phyloP scores from a whole-genome alignment of 1,140 invertebrate species.

The Trichonephila clavata region DNA sequence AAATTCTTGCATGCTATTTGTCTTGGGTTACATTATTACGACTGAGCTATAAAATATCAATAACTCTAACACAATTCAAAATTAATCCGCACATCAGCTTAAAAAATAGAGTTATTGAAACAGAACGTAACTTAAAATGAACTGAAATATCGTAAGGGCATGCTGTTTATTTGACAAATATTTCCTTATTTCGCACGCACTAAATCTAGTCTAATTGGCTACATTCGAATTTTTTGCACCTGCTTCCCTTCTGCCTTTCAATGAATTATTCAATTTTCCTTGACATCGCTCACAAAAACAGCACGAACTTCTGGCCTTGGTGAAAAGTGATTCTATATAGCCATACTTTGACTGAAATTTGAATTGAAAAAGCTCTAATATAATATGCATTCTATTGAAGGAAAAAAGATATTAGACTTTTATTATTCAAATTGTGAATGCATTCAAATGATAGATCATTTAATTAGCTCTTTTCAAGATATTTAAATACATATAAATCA shows the following conservation, averaged over 20 bases:
- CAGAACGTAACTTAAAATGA: neutral
- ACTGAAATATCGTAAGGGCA: neutral
- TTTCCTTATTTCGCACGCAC: neutral
- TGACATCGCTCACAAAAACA: neutral
- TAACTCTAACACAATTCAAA: no score
- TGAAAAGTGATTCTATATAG: neutral
- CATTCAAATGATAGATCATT: no score
- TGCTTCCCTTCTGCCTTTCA: neutral
- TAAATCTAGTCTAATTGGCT: neutral
- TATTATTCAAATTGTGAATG: no score
- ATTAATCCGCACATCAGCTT: no score
- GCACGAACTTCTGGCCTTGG: neutral
- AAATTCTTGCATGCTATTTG: no score
- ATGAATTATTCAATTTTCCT: constrained; percentile 35
- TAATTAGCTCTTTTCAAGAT: no score
- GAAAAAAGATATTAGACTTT: neutral
- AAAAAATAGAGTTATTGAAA: neutral
- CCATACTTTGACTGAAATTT: neutral
- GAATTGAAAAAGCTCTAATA: neutral
- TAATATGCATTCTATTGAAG: neutral
- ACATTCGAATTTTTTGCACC: neutral
- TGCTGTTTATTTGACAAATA: neutral
- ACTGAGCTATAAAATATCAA: no score
- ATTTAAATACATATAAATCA: no score
- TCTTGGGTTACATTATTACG: no score